Evolutionary conservation across 1,140 invertebrate genomes (phyloP).

Genomic region (Popillia japonica): DNA sequence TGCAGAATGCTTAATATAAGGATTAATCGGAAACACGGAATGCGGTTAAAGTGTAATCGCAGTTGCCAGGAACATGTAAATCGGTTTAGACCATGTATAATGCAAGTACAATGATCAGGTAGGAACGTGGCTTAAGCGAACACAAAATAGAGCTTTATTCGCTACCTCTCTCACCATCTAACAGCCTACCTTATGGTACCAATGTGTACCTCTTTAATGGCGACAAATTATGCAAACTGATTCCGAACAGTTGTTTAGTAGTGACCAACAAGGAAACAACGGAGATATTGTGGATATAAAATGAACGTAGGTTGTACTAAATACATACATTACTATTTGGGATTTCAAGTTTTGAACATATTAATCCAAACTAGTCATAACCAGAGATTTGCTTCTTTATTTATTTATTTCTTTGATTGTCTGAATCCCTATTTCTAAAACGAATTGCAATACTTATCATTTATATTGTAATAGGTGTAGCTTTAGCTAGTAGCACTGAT

Average conservation of each 20-base stretch:
- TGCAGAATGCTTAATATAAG: conserved; percentile 15
- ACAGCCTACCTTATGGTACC: not conserved
- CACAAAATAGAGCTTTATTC: not conserved
- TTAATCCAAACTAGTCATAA: no score
- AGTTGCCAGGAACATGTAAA: conserved; percentile 18
- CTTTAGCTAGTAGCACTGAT: no score
- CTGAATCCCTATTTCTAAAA: no score
- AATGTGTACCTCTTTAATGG: conserved; percentile 10
- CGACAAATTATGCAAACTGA: conserved; percentile 10
- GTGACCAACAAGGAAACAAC: not conserved
- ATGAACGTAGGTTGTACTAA: no score
- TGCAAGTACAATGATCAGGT: not conserved
- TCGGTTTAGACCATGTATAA: conserved; percentile 3
- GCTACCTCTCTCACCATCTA: not conserved
- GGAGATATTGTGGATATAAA: not conserved
- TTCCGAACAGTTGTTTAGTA: not conserved
- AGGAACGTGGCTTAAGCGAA: not conserved
- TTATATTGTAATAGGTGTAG: no score
- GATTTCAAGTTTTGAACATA: no score
- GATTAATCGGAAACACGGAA: conserved; percentile 14
- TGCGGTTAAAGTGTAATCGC: conserved; percentile 14
- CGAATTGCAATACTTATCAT: no score
- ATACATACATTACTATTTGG: no score
- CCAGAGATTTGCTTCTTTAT: no score
- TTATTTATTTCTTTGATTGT: no score